A percentile compares a stretch with the other conserved stretches of the same genome.
Evolutionary conservation across 2,113 vertebrate genomes (phyloP).

Genomic region (Pimephales promelas): DNA sequence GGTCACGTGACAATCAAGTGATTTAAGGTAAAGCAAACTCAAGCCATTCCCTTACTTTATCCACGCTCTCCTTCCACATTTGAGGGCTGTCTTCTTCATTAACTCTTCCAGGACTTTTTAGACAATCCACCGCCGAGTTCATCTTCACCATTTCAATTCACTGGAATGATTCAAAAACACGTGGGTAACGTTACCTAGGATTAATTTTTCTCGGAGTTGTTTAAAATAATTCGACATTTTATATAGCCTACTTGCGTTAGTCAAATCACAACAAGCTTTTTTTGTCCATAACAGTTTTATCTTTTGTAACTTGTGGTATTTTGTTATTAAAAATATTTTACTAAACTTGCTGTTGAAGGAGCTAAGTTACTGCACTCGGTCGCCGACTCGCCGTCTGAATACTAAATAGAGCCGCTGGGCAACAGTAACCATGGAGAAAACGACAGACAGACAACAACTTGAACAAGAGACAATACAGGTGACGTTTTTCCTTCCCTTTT

Average conservation of each 20-base stretch:
- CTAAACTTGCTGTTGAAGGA: background rate
- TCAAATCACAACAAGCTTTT: background rate
- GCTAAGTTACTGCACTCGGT: background rate
- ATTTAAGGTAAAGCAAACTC: background rate
- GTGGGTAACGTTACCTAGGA: too few species aligned
- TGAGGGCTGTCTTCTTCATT: background rate
- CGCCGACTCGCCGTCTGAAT: too few species aligned
- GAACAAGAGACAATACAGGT: too few species aligned
- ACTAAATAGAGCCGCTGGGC: slow-evolving; percentile 9
- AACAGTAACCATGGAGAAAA: slow-evolving; percentile 43
- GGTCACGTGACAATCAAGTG: background rate
- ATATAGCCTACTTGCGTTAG: too few species aligned
- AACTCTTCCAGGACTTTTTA: background rate
- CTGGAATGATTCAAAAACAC: background rate
- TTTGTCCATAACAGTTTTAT: background rate
- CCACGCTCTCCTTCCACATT: background rate
- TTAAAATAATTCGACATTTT: background rate
- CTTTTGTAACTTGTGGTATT: background rate
- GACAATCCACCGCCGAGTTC: background rate
- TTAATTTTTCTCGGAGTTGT: background rate
- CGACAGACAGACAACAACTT: background rate
- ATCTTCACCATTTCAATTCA: background rate
- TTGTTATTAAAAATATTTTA: background rate
- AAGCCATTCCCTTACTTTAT: slow-evolving; percentile 6
- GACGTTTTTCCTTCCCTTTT: background rate